These are phyloP conservation scores for Carapus acus DNA, from an alignment of 2,797 vertebrate genomes.

Conservation along the genomic window DNA sequence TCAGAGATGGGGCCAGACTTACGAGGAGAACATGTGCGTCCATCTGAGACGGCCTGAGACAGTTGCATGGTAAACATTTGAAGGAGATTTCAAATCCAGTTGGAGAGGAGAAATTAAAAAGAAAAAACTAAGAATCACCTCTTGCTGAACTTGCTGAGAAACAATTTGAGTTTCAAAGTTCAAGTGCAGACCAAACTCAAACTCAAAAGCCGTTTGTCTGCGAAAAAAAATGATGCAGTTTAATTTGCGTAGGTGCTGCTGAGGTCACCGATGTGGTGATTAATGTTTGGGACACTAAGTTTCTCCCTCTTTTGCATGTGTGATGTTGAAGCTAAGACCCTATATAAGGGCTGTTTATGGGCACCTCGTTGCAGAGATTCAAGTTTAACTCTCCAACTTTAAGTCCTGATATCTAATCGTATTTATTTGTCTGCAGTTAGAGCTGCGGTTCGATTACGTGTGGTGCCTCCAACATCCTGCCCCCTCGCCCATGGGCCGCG, in stretches of 20 bases:
- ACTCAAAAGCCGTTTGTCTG: background rate
- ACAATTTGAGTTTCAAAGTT: background rate
- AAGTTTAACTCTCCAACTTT: background rate
- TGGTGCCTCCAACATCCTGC: too few species aligned
- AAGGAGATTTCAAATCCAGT: background rate
- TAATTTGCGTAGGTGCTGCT: background rate
- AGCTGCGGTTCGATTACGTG: background rate
- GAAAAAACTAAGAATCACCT: background rate
- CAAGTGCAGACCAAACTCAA: background rate
- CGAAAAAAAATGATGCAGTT: background rate
- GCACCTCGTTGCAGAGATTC: background rate
- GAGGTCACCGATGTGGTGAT: background rate
- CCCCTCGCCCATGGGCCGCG: too few species aligned
- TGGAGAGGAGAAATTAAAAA: too few species aligned
- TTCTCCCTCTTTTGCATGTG: background rate
- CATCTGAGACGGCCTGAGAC: constrained; percentile 12
- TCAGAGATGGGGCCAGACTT: constrained; percentile 23
- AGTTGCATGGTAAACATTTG: constrained; percentile 15
- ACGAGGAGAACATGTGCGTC: background rate
- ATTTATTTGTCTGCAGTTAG: background rate
- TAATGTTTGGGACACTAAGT: background rate
- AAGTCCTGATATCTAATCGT: background rate
- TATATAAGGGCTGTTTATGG: background rate
- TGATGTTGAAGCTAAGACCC: constrained; percentile 33
- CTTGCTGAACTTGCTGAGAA: background rate